Conservation (phyloP, 37 sponge, comb jelly and placozoan species). For the Halichondria panicea region DNA sequence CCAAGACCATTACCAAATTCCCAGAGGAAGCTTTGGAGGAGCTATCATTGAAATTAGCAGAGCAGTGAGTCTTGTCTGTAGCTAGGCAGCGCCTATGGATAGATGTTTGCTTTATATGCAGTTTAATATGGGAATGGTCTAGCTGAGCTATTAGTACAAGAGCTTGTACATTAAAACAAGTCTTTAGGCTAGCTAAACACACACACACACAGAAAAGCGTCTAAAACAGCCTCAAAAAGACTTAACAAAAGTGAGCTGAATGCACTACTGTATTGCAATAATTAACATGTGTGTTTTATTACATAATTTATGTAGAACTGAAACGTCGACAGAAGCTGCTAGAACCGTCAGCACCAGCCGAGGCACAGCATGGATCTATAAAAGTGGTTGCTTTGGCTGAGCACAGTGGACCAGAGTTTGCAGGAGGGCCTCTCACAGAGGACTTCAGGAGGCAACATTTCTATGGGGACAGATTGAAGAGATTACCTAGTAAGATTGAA, state of each 20-base stretch:
- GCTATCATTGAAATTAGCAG: not conserved
- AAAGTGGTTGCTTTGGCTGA: conserved; percentile 12
- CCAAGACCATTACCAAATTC: conserved; percentile 2
- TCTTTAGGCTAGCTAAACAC: too few species aligned
- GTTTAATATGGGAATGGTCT: too few species aligned
- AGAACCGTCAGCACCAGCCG: not conserved
- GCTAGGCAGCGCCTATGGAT: not conserved
- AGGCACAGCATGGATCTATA: not conserved
- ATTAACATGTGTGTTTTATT: too few species aligned
- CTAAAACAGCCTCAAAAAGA: too few species aligned
- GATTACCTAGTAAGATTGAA: conserved; percentile 19
- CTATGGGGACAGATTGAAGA: conserved; percentile 24
- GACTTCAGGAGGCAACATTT: conserved; percentile 12
- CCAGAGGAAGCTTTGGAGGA: conserved; percentile 8
- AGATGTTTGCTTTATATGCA: too few species aligned
- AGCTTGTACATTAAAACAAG: too few species aligned
- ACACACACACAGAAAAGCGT: too few species aligned
- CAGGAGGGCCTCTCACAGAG: not conserved
- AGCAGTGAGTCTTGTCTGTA: not conserved
- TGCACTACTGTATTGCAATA: too few species aligned
- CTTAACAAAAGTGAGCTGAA: too few species aligned
- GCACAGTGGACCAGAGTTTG: not conserved
- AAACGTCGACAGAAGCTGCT: too few species aligned
- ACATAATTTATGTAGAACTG: too few species aligned
- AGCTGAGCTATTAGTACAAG: too few species aligned